These are phyloP conservation scores for Melitaea cinxia DNA, from an alignment of 1,140 invertebrate genomes.

Conservation along the genomic window DNA sequence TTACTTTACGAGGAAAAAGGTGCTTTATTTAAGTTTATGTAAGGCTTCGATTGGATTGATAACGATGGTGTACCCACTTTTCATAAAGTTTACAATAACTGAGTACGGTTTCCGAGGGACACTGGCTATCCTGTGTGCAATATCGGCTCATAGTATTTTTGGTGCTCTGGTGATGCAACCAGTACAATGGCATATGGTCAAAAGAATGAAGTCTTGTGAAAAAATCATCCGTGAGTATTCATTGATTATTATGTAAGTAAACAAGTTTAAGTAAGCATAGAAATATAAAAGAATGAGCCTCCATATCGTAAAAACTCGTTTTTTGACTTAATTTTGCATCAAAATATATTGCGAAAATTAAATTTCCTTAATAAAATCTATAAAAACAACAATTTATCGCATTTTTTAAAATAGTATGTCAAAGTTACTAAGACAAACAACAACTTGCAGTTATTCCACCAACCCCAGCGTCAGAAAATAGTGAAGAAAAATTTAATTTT, in stretches of 20 bases:
- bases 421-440: no score
- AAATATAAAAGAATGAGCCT: no score
- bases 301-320: no score
- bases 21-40: slow-evolving; percentile 83
- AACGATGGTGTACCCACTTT: slow-evolving; percentile 82
- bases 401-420: no score
- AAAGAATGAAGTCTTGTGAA: slow-evolving; percentile 64
- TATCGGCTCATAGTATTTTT: slow-evolving; percentile 84
- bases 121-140: slow-evolving; percentile 82
- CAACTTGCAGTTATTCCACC: slow-evolving; percentile 72
- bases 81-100: slow-evolving; percentile 81
- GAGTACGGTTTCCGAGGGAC: slow-evolving; percentile 85
- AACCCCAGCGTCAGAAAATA: slow-evolving; percentile 56
- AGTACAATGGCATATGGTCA: slow-evolving; percentile 86
- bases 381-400: no score
- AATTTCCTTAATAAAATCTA: no score
- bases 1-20: slow-evolving; percentile 76
- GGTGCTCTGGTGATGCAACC: slow-evolving; percentile 86
- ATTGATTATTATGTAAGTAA: not conserved
- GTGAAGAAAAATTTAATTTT: slow-evolving; percentile 59
- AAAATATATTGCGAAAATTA: no score
- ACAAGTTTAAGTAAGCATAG: no score
- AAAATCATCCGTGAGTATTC: slow-evolving; percentile 71
- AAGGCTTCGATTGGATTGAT: slow-evolving; percentile 83
- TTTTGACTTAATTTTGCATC: no score